Evolutionary conservation across 2,797 vertebrate species (phyloP), one percentile per base, ranked within the genome.

Genomic region (Mormyrops attenuatus): DNA sequence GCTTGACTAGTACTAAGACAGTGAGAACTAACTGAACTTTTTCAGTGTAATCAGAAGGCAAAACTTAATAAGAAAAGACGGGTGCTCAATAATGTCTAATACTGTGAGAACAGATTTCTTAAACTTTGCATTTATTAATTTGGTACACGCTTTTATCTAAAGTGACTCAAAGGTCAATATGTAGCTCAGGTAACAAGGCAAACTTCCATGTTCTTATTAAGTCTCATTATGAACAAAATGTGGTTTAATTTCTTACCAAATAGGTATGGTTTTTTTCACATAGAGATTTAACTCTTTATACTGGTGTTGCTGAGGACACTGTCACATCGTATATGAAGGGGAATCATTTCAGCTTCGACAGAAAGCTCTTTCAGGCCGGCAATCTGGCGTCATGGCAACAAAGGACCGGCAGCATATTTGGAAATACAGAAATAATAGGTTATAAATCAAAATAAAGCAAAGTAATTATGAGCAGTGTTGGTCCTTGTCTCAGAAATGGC

Each of bases 341-440:
- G 38, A 88, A 47, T 77, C n/a, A 41, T 89, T 87, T 87, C 17
- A 73, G 49, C 38, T n/a, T 57, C 66, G 26, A 26, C 50, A 66
- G 66, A 88, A 34, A 87, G 20, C 53, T 50, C 38, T 77, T 86
- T 57, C 49, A 26, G 69, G 53, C 63, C 34, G 52, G 41, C 66
- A 47, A 90, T 77, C 69, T 88, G 85, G 89, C 53, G 52, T 90
- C 89, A 88, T 90, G 89, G 85, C 69, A 90, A 87, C 69, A 84
- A 34, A n/a, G 88, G 26, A 22, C 41, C 0, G 66, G 88, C 84
- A 89, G 88, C 88, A 90, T 87, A 80, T 89, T 91, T 87, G 66
- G 57, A 90, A 89, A 88, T 85, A 44, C 57, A 87, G 57, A 88
- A 88, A 66, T 89, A 87, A 87, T 50, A 89, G 63, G 11, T 88